phyloP scores from a whole-genome alignment of 2,113 vertebrate genomes.

The Pavo muticus region DNA sequence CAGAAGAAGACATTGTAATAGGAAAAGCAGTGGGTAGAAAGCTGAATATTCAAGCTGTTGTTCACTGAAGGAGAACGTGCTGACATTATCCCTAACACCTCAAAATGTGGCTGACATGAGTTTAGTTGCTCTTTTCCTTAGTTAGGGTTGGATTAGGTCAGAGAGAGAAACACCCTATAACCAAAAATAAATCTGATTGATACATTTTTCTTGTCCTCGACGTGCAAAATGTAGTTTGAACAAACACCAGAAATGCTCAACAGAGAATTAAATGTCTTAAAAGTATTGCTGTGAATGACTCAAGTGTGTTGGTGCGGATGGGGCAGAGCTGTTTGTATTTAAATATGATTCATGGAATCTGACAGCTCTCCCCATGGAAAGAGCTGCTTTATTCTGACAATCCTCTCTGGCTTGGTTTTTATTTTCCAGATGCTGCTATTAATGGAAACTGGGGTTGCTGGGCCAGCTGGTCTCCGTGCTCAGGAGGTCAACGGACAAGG shows the following conservation, averaged over 20 bases:
- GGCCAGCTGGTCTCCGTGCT: conserved; percentile 86
- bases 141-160: not conserved
- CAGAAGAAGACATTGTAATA: conserved; percentile 45
- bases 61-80: not conserved
- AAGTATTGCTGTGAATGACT: not conserved
- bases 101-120: not conserved
- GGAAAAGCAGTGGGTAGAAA: conserved; percentile 3
- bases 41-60: conserved; percentile 44
- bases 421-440: conserved; percentile 75
- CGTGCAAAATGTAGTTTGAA: not conserved
- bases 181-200: not conserved
- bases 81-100: not conserved
- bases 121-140: not conserved
- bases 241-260: not conserved
- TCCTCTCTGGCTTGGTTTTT: not conserved
- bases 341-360: not conserved
- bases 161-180: not conserved
- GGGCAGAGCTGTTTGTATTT: not conserved
- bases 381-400: not conserved
- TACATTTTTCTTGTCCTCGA: not conserved
- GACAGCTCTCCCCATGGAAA: not conserved
- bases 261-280: not conserved
- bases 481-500: conserved; percentile 74
- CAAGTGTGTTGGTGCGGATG: not conserved
- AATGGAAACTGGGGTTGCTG: conserved; percentile 92